Base-by-base conservation (phyloP, 1,140 invertebrate genomes). In the Atta texana region DNA sequence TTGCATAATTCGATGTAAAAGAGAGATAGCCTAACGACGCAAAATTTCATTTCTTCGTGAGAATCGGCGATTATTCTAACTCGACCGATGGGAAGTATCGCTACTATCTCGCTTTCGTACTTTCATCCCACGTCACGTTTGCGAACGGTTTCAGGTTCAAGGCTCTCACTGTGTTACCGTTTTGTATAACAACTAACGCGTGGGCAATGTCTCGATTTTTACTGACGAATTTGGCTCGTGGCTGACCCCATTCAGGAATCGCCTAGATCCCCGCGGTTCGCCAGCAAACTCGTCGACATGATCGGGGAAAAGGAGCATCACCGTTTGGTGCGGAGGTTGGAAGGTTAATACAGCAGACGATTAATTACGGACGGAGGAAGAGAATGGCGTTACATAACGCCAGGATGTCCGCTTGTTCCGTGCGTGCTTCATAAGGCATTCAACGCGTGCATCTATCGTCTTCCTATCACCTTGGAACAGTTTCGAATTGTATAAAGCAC, bases 121-220 rank as follows among this genome's bases (percentile, higher is more conserved):
- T 24, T 49, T 44, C 16, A 34, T 57, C 28, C 24, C 77, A 68
- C 34, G 49, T 0, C 39, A 44, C 39, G 66, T 68, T 80, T 55
- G 69, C 57, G 55, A 87, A n/a, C 49, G 69, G 76, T 89, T 89
- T 89, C 88, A 89, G 82, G 88, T 89, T 88, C 87, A 89, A 89
- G 88, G 88, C 21, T 81, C 68, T 34, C 44, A n/a, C 24, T 61
- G 49, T 18, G 63, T 55, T 88, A 85, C 66, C 53, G 87, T 89
- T 80, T 72, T 61, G 68, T 28, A 44, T 61, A 51, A 24, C 49
- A 6, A 64, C 49, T 75, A 21, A 44, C 57, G 59, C 24, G 80
- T 89, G 66, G 74, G 74, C 24, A 64, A 64, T 24, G 66, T 24
- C 85, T 61, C 71, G 80, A 86, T 88, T 89, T 86, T 84, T 81